phyloP scores from a whole-genome alignment of 2,797 vertebrate genomes.

The Nothura maculosa region DNA sequence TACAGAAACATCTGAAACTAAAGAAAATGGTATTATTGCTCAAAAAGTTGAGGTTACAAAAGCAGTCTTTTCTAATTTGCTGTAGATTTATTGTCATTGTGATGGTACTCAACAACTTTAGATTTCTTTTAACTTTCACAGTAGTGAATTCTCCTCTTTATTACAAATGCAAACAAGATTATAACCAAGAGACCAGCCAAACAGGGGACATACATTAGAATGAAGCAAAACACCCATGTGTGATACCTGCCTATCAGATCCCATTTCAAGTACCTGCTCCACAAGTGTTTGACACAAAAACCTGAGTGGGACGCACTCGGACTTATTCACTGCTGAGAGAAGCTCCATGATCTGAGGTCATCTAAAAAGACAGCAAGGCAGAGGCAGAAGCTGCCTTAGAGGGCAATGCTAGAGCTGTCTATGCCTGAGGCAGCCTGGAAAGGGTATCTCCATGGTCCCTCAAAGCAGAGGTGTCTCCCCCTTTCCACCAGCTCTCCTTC shows the following conservation, averaged over 20 bases:
- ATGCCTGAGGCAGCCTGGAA: background rate
- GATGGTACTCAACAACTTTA: background rate
- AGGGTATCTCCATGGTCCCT: background rate
- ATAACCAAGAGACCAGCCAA: background rate
- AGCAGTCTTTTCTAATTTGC: background rate
- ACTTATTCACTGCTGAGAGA: background rate
- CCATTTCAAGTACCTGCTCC: background rate
- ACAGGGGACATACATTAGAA: background rate
- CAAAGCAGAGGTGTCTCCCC: background rate
- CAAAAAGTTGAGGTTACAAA: background rate
- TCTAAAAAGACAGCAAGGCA: background rate
- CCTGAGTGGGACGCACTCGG: background rate
- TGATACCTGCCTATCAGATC: background rate
- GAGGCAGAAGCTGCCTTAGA: background rate
- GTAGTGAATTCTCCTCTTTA: background rate
- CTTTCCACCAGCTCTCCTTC: background rate
- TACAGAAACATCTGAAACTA: background rate
- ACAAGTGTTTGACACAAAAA: fast-evolving
- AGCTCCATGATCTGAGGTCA: background rate
- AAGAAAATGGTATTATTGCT: background rate
- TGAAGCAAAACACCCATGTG: background rate
- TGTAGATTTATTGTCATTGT: background rate
- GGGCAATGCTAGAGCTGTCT: background rate
- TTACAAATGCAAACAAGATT: background rate
- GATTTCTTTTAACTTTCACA: background rate